Evolutionary conservation across 2,113 vertebrate genomes (phyloP), one percentile per base, ranked within the genome.

Genomic region (Saiga tatarica): DNA sequence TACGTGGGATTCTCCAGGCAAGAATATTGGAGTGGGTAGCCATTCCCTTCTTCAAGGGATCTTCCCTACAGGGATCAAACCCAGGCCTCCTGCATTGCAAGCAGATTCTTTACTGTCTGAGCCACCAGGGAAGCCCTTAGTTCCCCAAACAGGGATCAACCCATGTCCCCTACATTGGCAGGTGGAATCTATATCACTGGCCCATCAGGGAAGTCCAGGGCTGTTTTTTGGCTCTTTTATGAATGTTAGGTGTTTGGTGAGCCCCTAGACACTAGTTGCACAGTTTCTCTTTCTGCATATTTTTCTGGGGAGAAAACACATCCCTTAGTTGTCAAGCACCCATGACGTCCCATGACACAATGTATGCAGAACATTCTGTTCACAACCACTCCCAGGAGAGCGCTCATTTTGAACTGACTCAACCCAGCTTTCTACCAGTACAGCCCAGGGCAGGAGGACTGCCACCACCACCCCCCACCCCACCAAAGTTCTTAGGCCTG

Each of bases 391-490:
- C 19, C 28, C 2, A 0, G 53, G 36, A 82, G 79, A 55, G 39
- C 9, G 33, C 25, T 78, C 19, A 10, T 57, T 4, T 11, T 17
- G 52, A 62, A 19, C 39, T 1, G 30, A 28, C 42, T 64, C 6
- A 6, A 6, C 25, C 21, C 30, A 19, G 7, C 30, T 36, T 59
- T 30, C 42, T 39, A 21, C 6, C 25, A 30, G 1, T 0, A 33
- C 21, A 14, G 39, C 19, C 30, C 33, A 26, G 53, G 81, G 36
- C 50, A 7, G 12, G 12, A n/a, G 30, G 28, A 14, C 39, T 42
- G n/a, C 30, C 47, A 26, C 47, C 33, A 33, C 28, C 8, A 12
- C 23, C 10, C 71, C 36, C 21, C 21, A 42, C 71, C 5, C 21
- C 71, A 42, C 36, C 36, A 3, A 28, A n/a, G 74, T 2, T 53